These are phyloP conservation scores for Setophaga petechia DNA, from an alignment of 2,113 vertebrate species.

Conservation along the genomic window DNA sequence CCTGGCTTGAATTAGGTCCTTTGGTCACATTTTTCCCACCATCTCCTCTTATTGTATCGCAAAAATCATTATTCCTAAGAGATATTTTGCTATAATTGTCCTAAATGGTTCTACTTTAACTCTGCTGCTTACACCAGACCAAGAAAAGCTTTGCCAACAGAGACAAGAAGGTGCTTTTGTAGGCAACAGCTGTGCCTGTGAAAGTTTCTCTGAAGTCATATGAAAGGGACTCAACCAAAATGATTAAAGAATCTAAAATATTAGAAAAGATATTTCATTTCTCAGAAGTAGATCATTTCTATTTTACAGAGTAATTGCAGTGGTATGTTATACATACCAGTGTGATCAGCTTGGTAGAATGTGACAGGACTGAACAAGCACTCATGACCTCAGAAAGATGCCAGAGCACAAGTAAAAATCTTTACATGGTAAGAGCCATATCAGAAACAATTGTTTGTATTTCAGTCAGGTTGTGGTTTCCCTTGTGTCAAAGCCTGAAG, in stretches of 20 bases:
- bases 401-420: not conserved
- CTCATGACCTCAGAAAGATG: accelerated
- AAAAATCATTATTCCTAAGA: not conserved
- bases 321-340: not conserved
- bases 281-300: not conserved
- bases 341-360: not conserved
- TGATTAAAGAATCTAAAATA: not conserved
- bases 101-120: not conserved
- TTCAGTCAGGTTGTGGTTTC: not conserved
- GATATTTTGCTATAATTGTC: conserved; percentile 16
- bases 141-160: not conserved
- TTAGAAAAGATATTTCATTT: not conserved
- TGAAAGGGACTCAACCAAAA: not conserved
- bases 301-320: not conserved
- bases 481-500: not conserved
- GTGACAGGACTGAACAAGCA: not conserved
- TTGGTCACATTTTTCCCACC: not conserved
- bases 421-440: not conserved
- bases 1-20: not conserved
- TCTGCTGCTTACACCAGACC: not conserved
- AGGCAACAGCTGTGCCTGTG: not conserved
- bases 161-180: not conserved
- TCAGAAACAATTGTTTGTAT: not conserved
- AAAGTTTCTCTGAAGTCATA: not conserved
- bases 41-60: not conserved